Evolutionary conservation across 2,888 invertebrate species (phyloP), one percentile per base, ranked within the genome.

Genomic region (Pandemis heparana): DNA sequence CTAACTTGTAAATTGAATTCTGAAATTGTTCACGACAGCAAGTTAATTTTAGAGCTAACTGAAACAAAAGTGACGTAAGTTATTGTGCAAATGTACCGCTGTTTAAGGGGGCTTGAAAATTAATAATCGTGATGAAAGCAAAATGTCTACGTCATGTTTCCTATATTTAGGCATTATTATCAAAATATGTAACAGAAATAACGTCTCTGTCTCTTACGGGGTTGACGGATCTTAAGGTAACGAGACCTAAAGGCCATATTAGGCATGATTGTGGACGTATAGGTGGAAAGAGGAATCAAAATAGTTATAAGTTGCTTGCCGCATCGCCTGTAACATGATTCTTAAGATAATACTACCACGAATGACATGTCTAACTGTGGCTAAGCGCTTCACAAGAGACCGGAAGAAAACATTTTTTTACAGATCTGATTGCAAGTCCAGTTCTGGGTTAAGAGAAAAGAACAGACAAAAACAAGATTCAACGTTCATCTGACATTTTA

Each of bases 371-470:
- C 5, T 23, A 56, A 56, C 12, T 7, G 41, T 5, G 12, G 41
- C 61, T 41, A 61, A 46, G 23, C 43, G 46, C 62, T 43, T 14
- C 43, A 39, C 18, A 53, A 39, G 51, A 48, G 16, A 53, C 18
- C 51, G 51, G 23, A 66, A 66, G 56, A 66, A 56, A 56, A 66
- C n/a, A 0, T 14, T 56, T 7, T 39, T 5, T 53, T 8, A 16
- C 18, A 12, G 18, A 53, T 66, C 41, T 18, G 39, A 56, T 56
- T 41, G 41, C 18, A 16, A 66, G 14, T 18, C 63, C 23, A 63
- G n/a, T 46, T 63, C 46, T 46, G 23, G 6, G 43, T 32, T 39
- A 66, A 66, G 39, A 67, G 23, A 67, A 43, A 56, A 67, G n/a
- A 23, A 51, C 53, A 56, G 2, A n/a, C 51, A 41, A 39, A 51